Percentiles rank a stretch among this genome's conserved stretches.
Evolutionary conservation across 2,888 invertebrate genomes (phyloP).

Genomic region (Pterobdella sp.): DNA sequence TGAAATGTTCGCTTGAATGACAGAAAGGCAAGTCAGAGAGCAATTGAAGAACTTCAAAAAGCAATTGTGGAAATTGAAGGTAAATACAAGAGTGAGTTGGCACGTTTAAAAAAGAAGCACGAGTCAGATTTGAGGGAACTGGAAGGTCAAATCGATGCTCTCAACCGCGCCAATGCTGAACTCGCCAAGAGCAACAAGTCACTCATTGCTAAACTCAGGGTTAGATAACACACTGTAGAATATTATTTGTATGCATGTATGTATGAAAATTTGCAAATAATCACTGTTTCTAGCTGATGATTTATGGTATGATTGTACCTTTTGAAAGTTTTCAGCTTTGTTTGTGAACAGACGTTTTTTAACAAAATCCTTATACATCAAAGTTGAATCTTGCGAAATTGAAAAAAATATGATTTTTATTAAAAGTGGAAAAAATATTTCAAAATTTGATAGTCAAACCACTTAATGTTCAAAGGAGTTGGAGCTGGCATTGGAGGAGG

Average conservation of each 20-base stretch:
- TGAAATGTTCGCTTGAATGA: neutral
- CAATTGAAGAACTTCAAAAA: conserved; percentile 50
- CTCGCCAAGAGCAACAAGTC: conserved; percentile 96
- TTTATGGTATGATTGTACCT: conserved; percentile 11
- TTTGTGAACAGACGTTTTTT: too few relatives aligned
- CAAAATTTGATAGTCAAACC: too few relatives aligned
- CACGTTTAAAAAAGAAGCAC: conserved; percentile 51
- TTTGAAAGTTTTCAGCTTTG: too few relatives aligned
- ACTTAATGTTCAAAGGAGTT: conserved; percentile 49
- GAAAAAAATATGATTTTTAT: too few relatives aligned
- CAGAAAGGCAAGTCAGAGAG: conserved; percentile 50
- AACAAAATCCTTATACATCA: too few relatives aligned
- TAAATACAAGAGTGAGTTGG: conserved; percentile 50
- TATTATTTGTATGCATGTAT: neutral
- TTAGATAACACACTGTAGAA: conserved; percentile 43
- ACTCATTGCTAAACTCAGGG: conserved; percentile 80
- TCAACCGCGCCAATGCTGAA: conserved; percentile 42
- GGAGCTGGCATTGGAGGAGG: conserved; percentile 47
- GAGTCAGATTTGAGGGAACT: conserved; percentile 50
- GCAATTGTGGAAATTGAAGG: conserved; percentile 51
- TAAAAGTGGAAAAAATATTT: too few relatives aligned
- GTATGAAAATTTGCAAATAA: neutral
- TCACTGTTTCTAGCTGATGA: neutral
- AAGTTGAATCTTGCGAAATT: too few relatives aligned
- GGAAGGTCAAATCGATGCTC: conserved; percentile 42